Evolutionary conservation across 2,888 invertebrate species (phyloP).

Genomic region (Sarcophaga subvicina): DNA sequence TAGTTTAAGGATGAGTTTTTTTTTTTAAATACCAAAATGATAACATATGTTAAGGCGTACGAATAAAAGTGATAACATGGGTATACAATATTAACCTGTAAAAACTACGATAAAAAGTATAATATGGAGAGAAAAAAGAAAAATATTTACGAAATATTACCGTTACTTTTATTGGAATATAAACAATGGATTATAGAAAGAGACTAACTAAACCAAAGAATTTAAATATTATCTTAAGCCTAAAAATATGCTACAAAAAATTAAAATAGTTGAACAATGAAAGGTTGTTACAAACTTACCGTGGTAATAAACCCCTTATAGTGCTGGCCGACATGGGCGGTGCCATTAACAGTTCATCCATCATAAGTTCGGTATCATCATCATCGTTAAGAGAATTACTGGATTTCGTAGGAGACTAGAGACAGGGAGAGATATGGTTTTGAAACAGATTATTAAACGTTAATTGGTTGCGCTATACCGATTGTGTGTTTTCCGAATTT

Average conservation of each 20-base stretch:
- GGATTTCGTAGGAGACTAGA: constrained; percentile 85
- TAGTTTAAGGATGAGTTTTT: constrained; percentile 16
- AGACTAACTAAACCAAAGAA: constrained; percentile 7
- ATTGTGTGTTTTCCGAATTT: constrained; percentile 87
- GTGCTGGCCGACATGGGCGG: constrained; percentile 89
- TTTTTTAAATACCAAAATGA: neutral
- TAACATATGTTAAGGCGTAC: neutral
- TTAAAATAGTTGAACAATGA: neutral
- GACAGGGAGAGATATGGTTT: neutral
- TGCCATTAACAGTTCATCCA: constrained; percentile 90
- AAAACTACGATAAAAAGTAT: constrained; percentile 75
- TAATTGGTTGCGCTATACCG: constrained; percentile 80
- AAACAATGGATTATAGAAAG: constrained; percentile 30
- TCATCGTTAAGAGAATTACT: constrained; percentile 87
- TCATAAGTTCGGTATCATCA: constrained; percentile 91
- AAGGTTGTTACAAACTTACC: constrained; percentile 80
- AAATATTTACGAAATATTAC: constrained; percentile 63
- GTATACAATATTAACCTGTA: constrained; percentile 75
- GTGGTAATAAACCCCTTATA: constrained; percentile 87
- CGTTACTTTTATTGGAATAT: constrained; percentile 41
- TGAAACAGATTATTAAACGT: too few species aligned
- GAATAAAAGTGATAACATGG: constrained; percentile 7
- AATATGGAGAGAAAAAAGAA: constrained; percentile 64
- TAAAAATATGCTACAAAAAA: constrained; percentile 1
- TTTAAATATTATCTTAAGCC: neutral